Base-by-base conservation (phyloP, 2,113 vertebrate species). In the Scomber scombrus region DNA sequence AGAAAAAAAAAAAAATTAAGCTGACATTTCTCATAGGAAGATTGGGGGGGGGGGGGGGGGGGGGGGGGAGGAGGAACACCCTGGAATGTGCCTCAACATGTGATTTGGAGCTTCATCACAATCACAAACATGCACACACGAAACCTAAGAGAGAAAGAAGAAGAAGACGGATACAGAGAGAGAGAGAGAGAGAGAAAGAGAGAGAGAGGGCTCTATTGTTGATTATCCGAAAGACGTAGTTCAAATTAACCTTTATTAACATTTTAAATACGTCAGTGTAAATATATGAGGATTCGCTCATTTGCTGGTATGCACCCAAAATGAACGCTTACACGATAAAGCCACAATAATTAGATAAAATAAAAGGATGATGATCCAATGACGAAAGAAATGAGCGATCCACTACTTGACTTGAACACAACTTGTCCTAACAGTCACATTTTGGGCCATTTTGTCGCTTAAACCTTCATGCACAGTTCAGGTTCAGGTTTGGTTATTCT, bases 1-100 rank as follows among this genome's bases (percentile, higher is more conserved):
- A 43, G 15, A 2, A 43, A 18, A 56, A 13, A 47, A 29, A 43
- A 19, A 52, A 78, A 50, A 58, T 2, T 5, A 77, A 43, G 61
- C 69, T 87, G 81, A 78, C 73, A 78, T 76, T 84, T 83, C 31
- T 64, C 21, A 75, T 67, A 80, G 80, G 63, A 88, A 89, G 87
- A 86, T 75, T 65, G 50, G 21, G 71, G 81, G 63, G 51, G n/a
- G n/a, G n/a, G n/a, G n/a, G n/a, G n/a, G n/a, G n/a, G n/a, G n/a
- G n/a, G n/a, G n/a, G n/a, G n/a, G n/a, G n/a, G n/a, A 60, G 86
- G 82, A 92, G 79, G 31, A 92, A 90, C 88, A 87, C 82, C 75
- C 83, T 67, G 75, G 87, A 89, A 91, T 92, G 85, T 81, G 87
- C 47, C 87, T 91, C 79, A 73, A 91, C 92, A 89, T 92, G 90